A percentile compares a stretch with the other conserved stretches of the same genome.
These are phyloP conservation scores for Tinea trinotella DNA, from an alignment of 2,888 invertebrate species.

Conservation along the genomic window DNA sequence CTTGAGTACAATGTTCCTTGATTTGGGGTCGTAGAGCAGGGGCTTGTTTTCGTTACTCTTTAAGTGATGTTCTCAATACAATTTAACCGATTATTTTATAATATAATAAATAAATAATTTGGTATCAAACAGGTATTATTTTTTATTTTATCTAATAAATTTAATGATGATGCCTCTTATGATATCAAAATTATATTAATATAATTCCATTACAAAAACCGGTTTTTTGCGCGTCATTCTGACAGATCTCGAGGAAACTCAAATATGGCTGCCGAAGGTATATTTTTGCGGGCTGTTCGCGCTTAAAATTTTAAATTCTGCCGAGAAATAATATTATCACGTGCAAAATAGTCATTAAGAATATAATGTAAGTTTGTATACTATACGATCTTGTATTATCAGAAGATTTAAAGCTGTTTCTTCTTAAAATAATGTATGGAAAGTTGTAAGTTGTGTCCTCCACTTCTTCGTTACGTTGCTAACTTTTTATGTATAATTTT, in stretches of 20 bases:
- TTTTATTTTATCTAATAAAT: too few relatives aligned
- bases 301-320: slow-evolving; percentile 36
- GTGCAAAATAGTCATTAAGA: not conserved
- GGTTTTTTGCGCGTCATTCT: not conserved
- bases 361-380: not conserved
- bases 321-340: not conserved
- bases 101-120: too few relatives aligned
- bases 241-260: not conserved
- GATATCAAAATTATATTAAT: too few relatives aligned
- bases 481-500: slow-evolving; percentile 25
- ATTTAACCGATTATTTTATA: too few relatives aligned
- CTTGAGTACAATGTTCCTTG: too few relatives aligned
- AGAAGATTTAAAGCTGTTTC: not conserved
- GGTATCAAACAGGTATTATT: too few relatives aligned
- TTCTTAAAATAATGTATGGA: not conserved
- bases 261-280: not conserved
- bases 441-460: slow-evolving; percentile 1
- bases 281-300: slow-evolving; percentile 36
- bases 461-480: not conserved
- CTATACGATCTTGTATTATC: not conserved
- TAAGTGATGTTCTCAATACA: too few relatives aligned
- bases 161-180: too few relatives aligned
- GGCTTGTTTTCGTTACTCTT: too few relatives aligned
- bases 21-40: too few relatives aligned
- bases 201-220: not conserved